phyloP scores from a whole-genome alignment of 2,113 vertebrate genomes.

The Callorhinus ursinus region DNA sequence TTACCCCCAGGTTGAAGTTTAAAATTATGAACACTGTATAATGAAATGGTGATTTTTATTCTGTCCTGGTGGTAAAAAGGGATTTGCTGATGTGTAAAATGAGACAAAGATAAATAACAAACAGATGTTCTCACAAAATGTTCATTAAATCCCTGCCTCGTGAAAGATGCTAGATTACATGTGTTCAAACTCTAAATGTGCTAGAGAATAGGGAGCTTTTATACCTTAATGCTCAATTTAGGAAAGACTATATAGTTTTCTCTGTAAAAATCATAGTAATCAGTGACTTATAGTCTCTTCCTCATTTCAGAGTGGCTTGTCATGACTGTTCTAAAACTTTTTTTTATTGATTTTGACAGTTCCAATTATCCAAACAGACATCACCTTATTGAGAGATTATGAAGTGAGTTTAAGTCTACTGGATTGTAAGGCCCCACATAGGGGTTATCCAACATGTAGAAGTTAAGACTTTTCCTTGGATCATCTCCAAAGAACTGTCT shows the following conservation, averaged over 20 bases:
- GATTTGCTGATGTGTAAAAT: slow-evolving; percentile 81
- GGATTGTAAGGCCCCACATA: neutral
- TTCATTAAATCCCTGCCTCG: slow-evolving; percentile 77
- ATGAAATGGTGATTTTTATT: slow-evolving; percentile 82
- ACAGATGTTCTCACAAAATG: slow-evolving; percentile 82
- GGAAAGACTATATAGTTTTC: slow-evolving; percentile 69
- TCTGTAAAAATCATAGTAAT: slow-evolving; percentile 76
- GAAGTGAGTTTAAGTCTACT: slow-evolving; percentile 31
- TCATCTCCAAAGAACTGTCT: neutral
- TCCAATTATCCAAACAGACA: slow-evolving; percentile 72
- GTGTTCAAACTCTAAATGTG: slow-evolving; percentile 78
- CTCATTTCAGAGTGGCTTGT: slow-evolving; percentile 65
- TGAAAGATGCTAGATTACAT: slow-evolving; percentile 74
- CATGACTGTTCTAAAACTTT: slow-evolving; percentile 75
- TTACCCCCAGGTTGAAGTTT: slow-evolving; percentile 50
- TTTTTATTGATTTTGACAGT: slow-evolving; percentile 75
- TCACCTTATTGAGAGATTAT: slow-evolving; percentile 65
- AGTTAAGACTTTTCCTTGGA: slow-evolving; percentile 17
- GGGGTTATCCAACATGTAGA: slow-evolving; percentile 1
- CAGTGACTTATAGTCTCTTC: slow-evolving; percentile 71
- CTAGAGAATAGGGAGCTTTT: slow-evolving; percentile 76
- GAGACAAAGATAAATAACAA: slow-evolving; percentile 83
- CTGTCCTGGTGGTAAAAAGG: slow-evolving; percentile 72
- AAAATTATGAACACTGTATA: slow-evolving; percentile 77
- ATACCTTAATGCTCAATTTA: slow-evolving; percentile 80